phyloP scores from a whole-genome alignment of 2,797 vertebrate genomes.

The Pseudocheirus occidentalis region DNA sequence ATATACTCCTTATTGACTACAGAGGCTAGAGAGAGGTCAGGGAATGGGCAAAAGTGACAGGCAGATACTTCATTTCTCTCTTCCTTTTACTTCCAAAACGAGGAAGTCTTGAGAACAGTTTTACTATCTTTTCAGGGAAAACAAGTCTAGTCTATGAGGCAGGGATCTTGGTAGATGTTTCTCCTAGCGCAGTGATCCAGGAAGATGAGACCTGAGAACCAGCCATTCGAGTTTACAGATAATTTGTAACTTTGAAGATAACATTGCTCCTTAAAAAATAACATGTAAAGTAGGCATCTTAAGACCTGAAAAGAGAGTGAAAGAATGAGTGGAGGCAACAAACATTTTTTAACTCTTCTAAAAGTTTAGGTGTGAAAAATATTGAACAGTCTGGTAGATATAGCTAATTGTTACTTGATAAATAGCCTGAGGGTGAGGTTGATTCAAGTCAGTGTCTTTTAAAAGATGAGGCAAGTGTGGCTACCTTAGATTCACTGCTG shows the following conservation, averaged over 20 bases:
- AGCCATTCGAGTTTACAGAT: not conserved
- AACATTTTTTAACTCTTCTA: not conserved
- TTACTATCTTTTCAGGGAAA: not conserved
- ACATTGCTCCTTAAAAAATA: not conserved
- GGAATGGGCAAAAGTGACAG: not conserved
- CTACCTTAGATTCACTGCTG: not conserved
- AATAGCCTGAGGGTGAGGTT: not conserved
- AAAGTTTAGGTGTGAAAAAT: not conserved
- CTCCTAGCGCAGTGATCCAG: not conserved
- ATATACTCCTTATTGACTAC: not conserved
- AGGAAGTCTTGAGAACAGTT: not conserved
- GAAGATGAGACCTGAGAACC: not conserved
- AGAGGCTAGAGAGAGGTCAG: not conserved
- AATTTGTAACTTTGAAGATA: not conserved
- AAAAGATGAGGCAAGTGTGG: not conserved
- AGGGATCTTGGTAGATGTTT: not conserved
- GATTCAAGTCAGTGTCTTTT: not conserved
- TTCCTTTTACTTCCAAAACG: not conserved
- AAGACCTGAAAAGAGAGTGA: not conserved
- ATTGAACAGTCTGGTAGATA: not conserved
- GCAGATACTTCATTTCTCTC: not conserved
- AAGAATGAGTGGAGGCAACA: not conserved
- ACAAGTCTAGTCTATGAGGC: not conserved
- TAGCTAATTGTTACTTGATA: not conserved
- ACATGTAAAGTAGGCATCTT: not conserved